A percentile compares a stretch with the other conserved stretches of the same genome.
These are phyloP conservation scores for Mesitornis unicolor DNA, from an alignment of 2,113 vertebrate species.

Conservation along the genomic window DNA sequence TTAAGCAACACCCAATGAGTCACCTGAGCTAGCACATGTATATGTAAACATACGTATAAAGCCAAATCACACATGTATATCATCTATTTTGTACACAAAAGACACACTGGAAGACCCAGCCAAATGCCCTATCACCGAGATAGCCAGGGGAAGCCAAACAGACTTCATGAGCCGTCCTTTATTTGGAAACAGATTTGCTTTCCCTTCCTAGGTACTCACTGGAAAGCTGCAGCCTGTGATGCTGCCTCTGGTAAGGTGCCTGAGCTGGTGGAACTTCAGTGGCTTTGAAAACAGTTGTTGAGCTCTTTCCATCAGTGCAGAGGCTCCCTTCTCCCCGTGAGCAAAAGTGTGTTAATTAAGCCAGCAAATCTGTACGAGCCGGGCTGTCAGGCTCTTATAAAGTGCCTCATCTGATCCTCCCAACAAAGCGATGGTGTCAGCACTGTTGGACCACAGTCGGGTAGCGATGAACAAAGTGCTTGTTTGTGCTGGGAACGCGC, in stretches of 20 bases:
- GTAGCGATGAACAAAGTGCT: not conserved
- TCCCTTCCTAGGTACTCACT: not conserved
- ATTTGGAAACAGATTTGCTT: not conserved
- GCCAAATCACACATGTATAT: not conserved
- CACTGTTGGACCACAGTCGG: fast-evolving
- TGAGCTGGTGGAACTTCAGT: constrained; percentile 1
- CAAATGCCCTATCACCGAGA: not conserved
- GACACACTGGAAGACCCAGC: not conserved
- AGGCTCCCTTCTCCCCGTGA: not conserved
- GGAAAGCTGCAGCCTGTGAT: constrained; percentile 2
- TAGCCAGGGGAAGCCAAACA: not conserved
- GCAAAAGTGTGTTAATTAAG: constrained; percentile 57
- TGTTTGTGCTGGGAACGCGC: fast-evolving
- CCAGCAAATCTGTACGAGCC: not conserved
- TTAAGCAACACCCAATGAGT: not conserved
- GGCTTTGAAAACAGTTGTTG: constrained; percentile 8
- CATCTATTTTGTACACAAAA: not conserved
- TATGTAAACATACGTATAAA: not conserved
- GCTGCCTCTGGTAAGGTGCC: not conserved
- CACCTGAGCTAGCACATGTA: not conserved
- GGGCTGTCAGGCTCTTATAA: constrained; percentile 31
- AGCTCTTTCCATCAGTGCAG: not conserved
- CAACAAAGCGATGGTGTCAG: not conserved
- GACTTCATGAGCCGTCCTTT: not conserved
- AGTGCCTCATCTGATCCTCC: not conserved